phyloP scores from a whole-genome alignment of 2,113 vertebrate genomes.

The Hepsetus odoe region DNA sequence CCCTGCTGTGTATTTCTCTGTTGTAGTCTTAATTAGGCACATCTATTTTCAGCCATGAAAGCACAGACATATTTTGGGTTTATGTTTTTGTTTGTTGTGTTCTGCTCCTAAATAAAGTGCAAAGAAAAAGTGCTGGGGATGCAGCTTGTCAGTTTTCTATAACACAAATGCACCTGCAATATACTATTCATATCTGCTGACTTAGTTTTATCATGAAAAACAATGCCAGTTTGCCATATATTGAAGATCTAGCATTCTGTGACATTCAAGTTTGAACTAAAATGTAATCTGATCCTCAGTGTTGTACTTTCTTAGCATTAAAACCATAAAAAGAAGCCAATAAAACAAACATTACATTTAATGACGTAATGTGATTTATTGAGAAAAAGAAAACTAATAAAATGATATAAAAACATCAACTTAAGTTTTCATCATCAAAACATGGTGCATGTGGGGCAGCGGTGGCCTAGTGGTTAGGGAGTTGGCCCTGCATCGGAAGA shows the following conservation, averaged over 20 bases:
- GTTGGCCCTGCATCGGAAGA: too few species aligned
- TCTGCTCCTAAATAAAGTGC: conserved; percentile 2
- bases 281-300: too few species aligned
- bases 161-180: neutral
- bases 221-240: neutral
- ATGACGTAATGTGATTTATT: too few species aligned
- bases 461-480: too few species aligned
- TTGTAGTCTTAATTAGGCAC: conserved; percentile 35
- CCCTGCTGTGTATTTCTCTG: conserved; percentile 29
- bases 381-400: too few species aligned
- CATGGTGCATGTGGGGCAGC: too few species aligned
- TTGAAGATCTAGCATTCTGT: neutral
- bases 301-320: too few species aligned
- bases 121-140: neutral
- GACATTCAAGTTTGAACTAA: too few species aligned
- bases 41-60: conserved; percentile 37
- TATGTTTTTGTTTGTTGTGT: conserved; percentile 12
- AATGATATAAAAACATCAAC: too few species aligned
- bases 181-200: neutral
- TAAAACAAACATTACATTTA: too few species aligned
- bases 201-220: neutral
- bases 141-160: neutral
- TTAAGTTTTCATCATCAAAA: too few species aligned
- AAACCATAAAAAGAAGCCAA: too few species aligned
- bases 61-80: neutral